Conservation (phyloP, 2,113 vertebrate species). For the Myrmecobius fasciatus region DNA sequence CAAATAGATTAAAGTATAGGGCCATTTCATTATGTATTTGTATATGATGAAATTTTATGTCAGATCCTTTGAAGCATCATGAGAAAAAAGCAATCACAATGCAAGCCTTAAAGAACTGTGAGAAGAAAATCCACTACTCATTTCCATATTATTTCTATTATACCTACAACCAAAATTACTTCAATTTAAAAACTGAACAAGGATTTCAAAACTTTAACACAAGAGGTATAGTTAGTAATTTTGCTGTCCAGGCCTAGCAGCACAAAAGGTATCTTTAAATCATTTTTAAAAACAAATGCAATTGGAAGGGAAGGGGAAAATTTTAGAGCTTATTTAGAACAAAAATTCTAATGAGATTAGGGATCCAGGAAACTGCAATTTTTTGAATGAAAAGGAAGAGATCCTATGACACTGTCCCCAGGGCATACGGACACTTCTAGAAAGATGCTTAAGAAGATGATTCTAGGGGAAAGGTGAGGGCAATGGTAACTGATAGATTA, state of each 20-base stretch:
- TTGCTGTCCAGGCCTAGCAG: background rate
- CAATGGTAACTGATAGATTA: too few species aligned
- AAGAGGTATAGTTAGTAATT: background rate
- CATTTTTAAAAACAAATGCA: background rate
- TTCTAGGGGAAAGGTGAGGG: background rate
- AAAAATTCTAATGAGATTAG: background rate
- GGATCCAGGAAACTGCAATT: background rate
- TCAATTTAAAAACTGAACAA: background rate
- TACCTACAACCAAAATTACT: background rate
- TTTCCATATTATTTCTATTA: background rate
- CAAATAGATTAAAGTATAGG: background rate
- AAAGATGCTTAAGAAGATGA: background rate
- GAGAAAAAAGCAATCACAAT: background rate
- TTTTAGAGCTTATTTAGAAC: background rate
- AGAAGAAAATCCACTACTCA: background rate
- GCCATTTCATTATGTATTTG: background rate
- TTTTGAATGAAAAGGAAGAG: background rate
- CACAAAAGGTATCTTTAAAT: background rate
- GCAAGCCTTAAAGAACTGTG: background rate
- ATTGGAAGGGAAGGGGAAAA: background rate
- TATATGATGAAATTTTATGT: background rate
- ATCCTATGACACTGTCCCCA: background rate
- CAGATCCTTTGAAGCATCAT: background rate
- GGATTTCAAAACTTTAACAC: background rate
- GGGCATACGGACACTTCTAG: background rate